phyloP scores from a whole-genome alignment of 1,140 invertebrate species.

The Drosophila miranda region DNA sequence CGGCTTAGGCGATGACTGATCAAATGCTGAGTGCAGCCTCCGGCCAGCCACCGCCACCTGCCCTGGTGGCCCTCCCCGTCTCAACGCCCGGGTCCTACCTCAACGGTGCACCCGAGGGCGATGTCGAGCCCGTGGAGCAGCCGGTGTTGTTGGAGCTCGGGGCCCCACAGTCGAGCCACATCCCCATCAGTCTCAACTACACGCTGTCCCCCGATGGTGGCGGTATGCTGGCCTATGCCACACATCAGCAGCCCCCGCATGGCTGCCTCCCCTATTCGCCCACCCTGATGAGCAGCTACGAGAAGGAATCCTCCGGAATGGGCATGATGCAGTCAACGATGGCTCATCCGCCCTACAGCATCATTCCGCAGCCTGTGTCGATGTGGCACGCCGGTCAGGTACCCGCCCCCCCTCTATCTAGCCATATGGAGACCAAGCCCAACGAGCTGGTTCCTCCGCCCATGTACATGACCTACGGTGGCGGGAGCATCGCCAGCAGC shows the following conservation, averaged over 20 bases:
- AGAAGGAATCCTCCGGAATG: conserved; percentile 42
- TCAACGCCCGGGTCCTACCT: conserved; percentile 54
- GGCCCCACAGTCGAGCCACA: conserved; percentile 22
- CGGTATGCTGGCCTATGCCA: conserved; percentile 47
- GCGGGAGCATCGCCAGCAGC: conserved; percentile 24
- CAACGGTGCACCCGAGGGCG: conserved; percentile 36
- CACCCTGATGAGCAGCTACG: conserved; percentile 45
- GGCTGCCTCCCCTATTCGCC: conserved; percentile 45
- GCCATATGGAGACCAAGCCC: conserved; percentile 37
- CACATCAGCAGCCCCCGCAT: conserved; percentile 12
- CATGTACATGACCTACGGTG: conserved; percentile 66
- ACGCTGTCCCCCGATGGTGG: conserved; percentile 51
- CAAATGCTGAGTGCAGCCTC: conserved; percentile 60
- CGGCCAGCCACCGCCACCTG: conserved; percentile 51
- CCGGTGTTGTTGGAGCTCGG: conserved; percentile 72
- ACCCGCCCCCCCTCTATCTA: neutral
- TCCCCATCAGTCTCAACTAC: conserved; percentile 43
- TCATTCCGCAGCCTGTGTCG: conserved; percentile 73
- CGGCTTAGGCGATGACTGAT: conserved; percentile 74
- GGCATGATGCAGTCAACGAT: conserved; percentile 33
- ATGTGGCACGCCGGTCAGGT: conserved; percentile 56
- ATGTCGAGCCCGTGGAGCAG: conserved; percentile 58
- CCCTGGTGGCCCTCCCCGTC: conserved; percentile 53
- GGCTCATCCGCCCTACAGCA: conserved; percentile 25
- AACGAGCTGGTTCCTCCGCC: conserved; percentile 72